Percentiles rank a stretch among this genome's conserved stretches.
Conservation (phyloP, 2,113 vertebrate species). For the Caretta caretta region DNA sequence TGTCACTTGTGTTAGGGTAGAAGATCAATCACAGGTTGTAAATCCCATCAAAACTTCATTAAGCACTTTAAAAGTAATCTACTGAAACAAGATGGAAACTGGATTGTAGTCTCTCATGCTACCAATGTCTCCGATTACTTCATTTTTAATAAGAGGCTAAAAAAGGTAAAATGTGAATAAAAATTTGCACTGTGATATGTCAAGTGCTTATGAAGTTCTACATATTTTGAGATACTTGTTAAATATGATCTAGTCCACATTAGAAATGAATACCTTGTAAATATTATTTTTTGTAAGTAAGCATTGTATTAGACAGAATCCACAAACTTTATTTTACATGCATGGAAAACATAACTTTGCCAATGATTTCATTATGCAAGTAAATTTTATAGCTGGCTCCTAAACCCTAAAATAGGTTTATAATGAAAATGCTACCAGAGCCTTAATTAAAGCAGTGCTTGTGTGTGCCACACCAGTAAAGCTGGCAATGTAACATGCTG, state of each 20-base stretch:
- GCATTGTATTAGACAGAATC: background rate
- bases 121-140: background rate
- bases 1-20: background rate
- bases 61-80: background rate
- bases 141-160: background rate
- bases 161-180: background rate
- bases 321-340: background rate
- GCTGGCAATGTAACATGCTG: background rate
- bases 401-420: background rate
- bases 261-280: too few relatives aligned
- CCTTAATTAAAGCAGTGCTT: background rate
- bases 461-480: background rate
- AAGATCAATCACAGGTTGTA: background rate
- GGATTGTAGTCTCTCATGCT: background rate
- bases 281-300: background rate
- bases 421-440: rapidly evolving
- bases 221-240: background rate
- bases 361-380: background rate
- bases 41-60: background rate
- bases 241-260: background rate
- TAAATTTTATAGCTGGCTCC: background rate
- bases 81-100: background rate
- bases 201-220: background rate
- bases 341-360: background rate
- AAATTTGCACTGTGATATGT: background rate